phyloP scores from a whole-genome alignment of 2,797 vertebrate genomes.

The Rhynchotus rufescens region DNA sequence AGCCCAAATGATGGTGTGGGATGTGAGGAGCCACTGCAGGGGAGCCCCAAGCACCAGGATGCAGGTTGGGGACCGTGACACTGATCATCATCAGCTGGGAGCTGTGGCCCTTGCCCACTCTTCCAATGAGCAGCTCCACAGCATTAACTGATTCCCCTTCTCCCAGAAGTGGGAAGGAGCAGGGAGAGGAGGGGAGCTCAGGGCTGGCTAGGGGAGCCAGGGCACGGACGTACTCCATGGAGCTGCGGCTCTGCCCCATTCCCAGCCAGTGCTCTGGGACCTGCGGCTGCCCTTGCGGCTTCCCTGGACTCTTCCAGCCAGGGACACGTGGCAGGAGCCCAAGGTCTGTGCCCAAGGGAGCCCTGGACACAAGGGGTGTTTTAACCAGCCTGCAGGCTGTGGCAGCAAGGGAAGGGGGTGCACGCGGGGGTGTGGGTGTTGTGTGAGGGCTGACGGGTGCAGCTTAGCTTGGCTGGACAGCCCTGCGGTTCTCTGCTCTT shows the following conservation, averaged over 20 bases:
- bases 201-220: rapidly evolving
- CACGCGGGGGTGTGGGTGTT: rapidly evolving
- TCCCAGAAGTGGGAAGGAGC: rapidly evolving
- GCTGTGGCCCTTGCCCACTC: neutral
- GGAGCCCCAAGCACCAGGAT: neutral
- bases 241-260: neutral
- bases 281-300: neutral
- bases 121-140: neutral
- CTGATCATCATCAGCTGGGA: neutral
- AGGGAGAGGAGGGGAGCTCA: neutral
- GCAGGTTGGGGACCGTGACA: neutral
- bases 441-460: neutral
- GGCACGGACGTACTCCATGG: neutral
- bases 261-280: neutral
- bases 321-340: neutral
- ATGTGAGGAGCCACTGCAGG: neutral
- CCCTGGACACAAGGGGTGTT: neutral
- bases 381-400: neutral
- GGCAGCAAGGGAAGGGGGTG: neutral
- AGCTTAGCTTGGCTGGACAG: neutral
- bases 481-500: neutral
- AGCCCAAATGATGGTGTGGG: neutral
- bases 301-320: neutral
- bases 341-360: neutral
- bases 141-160: rapidly evolving